phyloP scores from a whole-genome alignment of 2,888 invertebrate genomes.

The Furcula furcula region DNA sequence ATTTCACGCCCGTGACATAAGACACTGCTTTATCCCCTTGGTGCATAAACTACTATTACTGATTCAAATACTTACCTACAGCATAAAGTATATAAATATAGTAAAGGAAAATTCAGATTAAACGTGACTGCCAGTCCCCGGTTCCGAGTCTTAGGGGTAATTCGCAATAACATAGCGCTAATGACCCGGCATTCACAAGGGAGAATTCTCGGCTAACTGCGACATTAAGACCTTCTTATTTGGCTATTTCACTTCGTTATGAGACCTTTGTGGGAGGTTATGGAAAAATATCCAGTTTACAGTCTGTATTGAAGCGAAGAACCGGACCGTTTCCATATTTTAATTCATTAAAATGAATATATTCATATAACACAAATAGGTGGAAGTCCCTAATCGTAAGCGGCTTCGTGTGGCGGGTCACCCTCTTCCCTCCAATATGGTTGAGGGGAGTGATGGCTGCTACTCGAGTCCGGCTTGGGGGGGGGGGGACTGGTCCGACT shows the following conservation, averaged over 20 bases:
- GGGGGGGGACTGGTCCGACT: no score
- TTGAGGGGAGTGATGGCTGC: no score
- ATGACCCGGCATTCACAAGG: slow-evolving; percentile 75
- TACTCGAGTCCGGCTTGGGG: no score
- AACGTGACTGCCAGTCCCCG: slow-evolving; percentile 56
- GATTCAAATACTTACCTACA: slow-evolving; percentile 40
- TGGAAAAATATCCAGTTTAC: slow-evolving; percentile 44
- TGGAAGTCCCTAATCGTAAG: not conserved
- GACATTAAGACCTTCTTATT: slow-evolving; percentile 77
- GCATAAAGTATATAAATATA: slow-evolving; percentile 43
- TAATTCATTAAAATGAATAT: no score
- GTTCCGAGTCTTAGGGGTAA: slow-evolving; percentile 56
- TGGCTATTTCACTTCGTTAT: slow-evolving; percentile 76
- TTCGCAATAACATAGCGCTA: slow-evolving; percentile 77
- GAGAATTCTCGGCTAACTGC: slow-evolving; percentile 73
- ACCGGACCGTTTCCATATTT: no score
- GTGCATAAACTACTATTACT: no score
- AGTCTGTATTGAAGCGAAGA: not conserved
- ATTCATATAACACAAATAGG: not conserved
- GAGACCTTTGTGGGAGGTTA: slow-evolving; percentile 60
- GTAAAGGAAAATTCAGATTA: slow-evolving; percentile 66
- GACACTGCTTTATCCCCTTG: no score
- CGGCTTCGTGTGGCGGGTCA: no score
- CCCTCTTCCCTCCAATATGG: no score
- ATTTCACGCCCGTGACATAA: no score